Evolutionary conservation across 2,888 invertebrate genomes (phyloP), one percentile per base, ranked within the genome.

Genomic region (Pemphredon lugubris): DNA sequence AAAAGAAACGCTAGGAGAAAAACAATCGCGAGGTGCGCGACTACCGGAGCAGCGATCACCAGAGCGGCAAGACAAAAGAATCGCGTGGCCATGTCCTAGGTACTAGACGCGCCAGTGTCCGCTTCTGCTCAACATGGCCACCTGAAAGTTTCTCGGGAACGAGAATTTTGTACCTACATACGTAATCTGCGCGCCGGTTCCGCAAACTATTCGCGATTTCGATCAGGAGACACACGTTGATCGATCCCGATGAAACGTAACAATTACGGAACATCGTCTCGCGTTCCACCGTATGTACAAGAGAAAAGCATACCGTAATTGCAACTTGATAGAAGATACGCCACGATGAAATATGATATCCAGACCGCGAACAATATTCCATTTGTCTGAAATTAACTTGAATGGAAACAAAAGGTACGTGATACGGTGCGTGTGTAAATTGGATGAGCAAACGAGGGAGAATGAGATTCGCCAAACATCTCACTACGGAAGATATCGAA

Each of bases 1-100:
- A 40, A 54, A 45, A 44, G 23, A 57, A 61, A 32, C 48, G 16
- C n/a, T 39, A 26, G 42, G 57, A 32, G 57, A 74, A 67, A 71
- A 57, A 66, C 60, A 60, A 55, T 70, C 40, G 65, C 59, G 53
- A 58, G n/a, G 58, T 45, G 47, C 37, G 18, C 34, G 58, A 48
- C 42, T 47, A 59, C 26, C 53, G 14, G 61, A 48, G 55, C 51
- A 48, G 73, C 63, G 75, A 66, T 74, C 82, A 82, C 48, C 82
- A 71, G 81, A 84, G 82, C 83, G 84, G 82, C 76, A 82, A 85
- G 77, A 84, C 85, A 85, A 84, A 83, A 83, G 82, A 85, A 83
- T 83, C 79, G 75, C 72, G 59, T 69, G 68, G 66, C 69, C 59
- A 57, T 67, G 73, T 73, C 54, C 64, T 51, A 70, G 69, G 70